Percentiles rank a stretch among this genome's conserved stretches.
These are phyloP conservation scores for Pipistrellus kuhlii DNA, from an alignment of 2,797 vertebrate genomes.

Conservation along the genomic window DNA sequence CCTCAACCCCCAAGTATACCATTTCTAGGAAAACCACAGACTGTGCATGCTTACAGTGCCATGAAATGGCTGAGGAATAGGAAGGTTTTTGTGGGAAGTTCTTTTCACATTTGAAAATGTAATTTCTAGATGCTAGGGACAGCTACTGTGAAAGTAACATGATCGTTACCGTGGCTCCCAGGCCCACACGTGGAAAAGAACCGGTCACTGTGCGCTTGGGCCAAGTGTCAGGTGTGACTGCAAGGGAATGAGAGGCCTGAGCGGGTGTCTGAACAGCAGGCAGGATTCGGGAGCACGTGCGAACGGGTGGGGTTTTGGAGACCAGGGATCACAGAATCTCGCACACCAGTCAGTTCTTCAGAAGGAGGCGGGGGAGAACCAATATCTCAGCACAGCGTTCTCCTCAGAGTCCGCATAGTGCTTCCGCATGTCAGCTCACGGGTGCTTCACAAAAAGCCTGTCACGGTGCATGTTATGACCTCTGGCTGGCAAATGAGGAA, in stretches of 20 bases:
- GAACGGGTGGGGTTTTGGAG: neutral
- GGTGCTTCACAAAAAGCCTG: neutral
- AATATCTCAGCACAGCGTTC: neutral
- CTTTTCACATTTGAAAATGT: neutral
- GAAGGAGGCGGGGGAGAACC: neutral
- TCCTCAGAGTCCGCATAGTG: neutral
- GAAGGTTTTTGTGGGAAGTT: neutral
- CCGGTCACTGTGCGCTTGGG: neutral
- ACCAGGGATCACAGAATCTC: neutral
- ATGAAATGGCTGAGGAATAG: neutral
- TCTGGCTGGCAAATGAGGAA: neutral
- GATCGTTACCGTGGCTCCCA: neutral
- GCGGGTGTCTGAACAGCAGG: neutral
- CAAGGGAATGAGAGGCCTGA: neutral
- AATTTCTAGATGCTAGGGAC: neutral
- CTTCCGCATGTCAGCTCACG: neutral
- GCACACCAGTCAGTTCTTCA: neutral
- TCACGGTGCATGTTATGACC: neutral
- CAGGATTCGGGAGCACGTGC: neutral
- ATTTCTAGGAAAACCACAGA: slow-evolving; percentile 10
- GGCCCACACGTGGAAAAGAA: neutral
- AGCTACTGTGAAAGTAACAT: neutral
- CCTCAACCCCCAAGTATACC: neutral
- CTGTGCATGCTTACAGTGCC: neutral
- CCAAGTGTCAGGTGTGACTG: neutral